phyloP scores from a whole-genome alignment of 1,140 invertebrate species.

The Dolichoris vasculosae region DNA sequence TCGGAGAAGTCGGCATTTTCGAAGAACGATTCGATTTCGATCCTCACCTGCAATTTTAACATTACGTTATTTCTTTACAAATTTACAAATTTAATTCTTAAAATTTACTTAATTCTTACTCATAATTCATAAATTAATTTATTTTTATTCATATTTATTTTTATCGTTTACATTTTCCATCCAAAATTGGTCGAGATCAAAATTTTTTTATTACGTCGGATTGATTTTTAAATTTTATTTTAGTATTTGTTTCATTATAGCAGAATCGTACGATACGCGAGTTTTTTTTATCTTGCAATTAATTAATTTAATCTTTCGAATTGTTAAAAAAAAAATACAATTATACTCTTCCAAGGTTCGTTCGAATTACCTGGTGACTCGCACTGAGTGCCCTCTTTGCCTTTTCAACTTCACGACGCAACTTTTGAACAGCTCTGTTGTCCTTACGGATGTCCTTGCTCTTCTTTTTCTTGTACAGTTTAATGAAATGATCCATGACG shows the following conservation, averaged over 20 bases:
- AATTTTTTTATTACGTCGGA: too few relatives aligned
- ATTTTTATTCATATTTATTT: too few relatives aligned
- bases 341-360: background rate
- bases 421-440: slow-evolving; percentile 95
- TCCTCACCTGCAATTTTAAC: slow-evolving; percentile 80
- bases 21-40: slow-evolving; percentile 99
- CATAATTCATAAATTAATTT: too few relatives aligned
- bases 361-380: slow-evolving; percentile 84
- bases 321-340: too few relatives aligned
- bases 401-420: slow-evolving; percentile 97
- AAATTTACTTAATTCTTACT: too few relatives aligned
- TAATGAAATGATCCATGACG: slow-evolving; percentile 99
- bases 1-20: slow-evolving; percentile 99
- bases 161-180: too few relatives aligned
- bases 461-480: slow-evolving; percentile 99
- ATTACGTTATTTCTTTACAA: background rate
- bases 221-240: too few relatives aligned
- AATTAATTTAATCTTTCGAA: too few relatives aligned
- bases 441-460: slow-evolving; percentile 98
- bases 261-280: too few relatives aligned
- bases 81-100: background rate
- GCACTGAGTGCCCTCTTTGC: slow-evolving; percentile 97
- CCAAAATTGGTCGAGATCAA: too few relatives aligned
- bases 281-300: too few relatives aligned
- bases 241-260: too few relatives aligned